Base-by-base conservation (phyloP, 2,888 invertebrate species). In the Eulithis testata region DNA sequence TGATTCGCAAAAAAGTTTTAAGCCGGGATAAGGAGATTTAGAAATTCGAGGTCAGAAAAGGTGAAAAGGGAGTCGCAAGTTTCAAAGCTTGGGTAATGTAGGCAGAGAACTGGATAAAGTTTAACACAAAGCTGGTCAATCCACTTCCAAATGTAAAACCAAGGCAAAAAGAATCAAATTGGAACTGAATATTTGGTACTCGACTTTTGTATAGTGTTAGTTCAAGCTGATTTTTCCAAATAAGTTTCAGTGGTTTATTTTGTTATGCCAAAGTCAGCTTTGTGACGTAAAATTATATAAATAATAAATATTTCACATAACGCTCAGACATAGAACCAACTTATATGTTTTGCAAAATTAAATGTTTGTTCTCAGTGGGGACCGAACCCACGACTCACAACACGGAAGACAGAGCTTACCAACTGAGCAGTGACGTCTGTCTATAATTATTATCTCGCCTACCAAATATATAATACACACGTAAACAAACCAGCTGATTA, bases 1-100 rank as follows among this genome's bases (percentile, higher is more conserved):
- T 60, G 63, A 68, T 69, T 74, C 63, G 45, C 45, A 66, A 63
- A 67, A 70, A 71, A 72, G 69, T 63, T 59, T 53, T 71, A 70
- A 73, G 72, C 58, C 59, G 63, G 71, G 71, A 70, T 71, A 69
- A 71, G 70, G 63, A 70, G 71, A 69, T 72, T 73, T 72, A 52
- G 60, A 74, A 74, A 70, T 73, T 75, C 60, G 52, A 73, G 56
- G 70, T 66, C 68, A 60, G 69, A 64, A 68, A 40, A 73, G 72
- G 70, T 72, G 66, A 70, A 73, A 68, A 70, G 62, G 62, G 62
- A 73, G 65, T 69, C 49, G 37, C 67, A 72, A 72, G 63, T 73
- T 72, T 68, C 63, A 66, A 70, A 66, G 64, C 61, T 60, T 65
- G 50, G 43, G 59, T 57, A 57, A 65, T 57, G 63, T 66, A 68